Evolutionary conservation across 1,140 invertebrate genomes (phyloP).

Genomic region (Bactericera cockerelli): DNA sequence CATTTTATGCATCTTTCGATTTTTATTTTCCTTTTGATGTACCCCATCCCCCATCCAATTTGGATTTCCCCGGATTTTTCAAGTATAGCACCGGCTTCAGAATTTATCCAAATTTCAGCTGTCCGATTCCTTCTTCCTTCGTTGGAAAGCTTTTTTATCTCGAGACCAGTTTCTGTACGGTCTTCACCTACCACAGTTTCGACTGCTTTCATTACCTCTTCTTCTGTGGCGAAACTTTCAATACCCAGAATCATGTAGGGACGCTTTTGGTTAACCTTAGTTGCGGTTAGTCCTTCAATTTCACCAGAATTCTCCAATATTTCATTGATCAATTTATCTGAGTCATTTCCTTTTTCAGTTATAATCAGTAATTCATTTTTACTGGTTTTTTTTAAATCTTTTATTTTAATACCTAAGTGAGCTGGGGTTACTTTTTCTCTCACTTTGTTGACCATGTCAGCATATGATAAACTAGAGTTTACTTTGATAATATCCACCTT

Average conservation of each 20-base stretch:
- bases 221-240: slow-evolving; percentile 3
- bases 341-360: background rate
- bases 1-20: slow-evolving; percentile 4
- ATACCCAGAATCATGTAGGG: slow-evolving; percentile 1
- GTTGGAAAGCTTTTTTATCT: background rate
- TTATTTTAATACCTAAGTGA: background rate
- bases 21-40: slow-evolving; percentile 8
- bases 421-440: background rate
- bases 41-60: background rate
- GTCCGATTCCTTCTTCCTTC: background rate
- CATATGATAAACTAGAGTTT: background rate
- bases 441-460: background rate
- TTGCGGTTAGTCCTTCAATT: background rate
- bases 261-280: slow-evolving; percentile 2
- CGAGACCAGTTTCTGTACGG: background rate
- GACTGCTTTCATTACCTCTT: background rate
- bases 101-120: slow-evolving; percentile 7
- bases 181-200: background rate
- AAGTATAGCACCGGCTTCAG: background rate
- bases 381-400: background rate
- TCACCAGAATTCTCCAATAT: background rate
- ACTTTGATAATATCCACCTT: background rate
- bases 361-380: slow-evolving; percentile 10
- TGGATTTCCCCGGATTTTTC: background rate
- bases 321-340: background rate